Base-by-base conservation (phyloP, 2,113 vertebrate genomes). In the Salvelinus namaycush region DNA sequence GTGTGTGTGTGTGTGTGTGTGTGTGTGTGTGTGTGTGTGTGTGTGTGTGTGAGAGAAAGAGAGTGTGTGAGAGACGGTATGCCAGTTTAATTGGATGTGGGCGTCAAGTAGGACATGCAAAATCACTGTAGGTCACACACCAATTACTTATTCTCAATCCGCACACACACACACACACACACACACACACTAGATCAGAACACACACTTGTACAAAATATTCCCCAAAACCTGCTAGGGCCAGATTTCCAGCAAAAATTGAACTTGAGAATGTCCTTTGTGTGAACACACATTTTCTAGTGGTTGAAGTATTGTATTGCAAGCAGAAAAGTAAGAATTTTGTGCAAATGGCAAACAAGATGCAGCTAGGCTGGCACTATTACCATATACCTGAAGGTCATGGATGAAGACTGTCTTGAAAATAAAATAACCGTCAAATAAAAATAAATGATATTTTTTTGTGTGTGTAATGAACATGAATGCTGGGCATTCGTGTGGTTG, bases 31-130 rank as follows among this genome's bases (percentile, higher is more conserved):
- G 44, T 31, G 62, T 60, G 77, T n/a, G 26, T 9, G 7, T 24
- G 9, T 29, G 39, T 57, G 22, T 72, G 44, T 18, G 62, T 57
- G 5, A 6, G n/a, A 20, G 60, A 16, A 22, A 14, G 62, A 65
- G 11, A 4, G 60, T 24, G 22, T 0, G 7, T 22, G 62, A 44
- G n/a, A 49, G 44, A 71, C 7, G 1, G 0, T 74, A 79, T 82
- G 44, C 48, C 62, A 68, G 72, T 74, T 89, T 90, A 89, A 92
- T 91, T 91, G 88, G 89, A 87, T 83, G 85, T 85, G 88, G 89
- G 89, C 84, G 88, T 90, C 88, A 90, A 79, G 68, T 78, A 83
- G 86, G 87, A 90, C 80, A 84, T 81, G 84, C 80, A 84, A 90
- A 87, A 89, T 74, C 84, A 87, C 84, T 70, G 87, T 85, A 87